phyloP scores from a whole-genome alignment of 1,140 invertebrate genomes.

The Tetramorium simillimum region DNA sequence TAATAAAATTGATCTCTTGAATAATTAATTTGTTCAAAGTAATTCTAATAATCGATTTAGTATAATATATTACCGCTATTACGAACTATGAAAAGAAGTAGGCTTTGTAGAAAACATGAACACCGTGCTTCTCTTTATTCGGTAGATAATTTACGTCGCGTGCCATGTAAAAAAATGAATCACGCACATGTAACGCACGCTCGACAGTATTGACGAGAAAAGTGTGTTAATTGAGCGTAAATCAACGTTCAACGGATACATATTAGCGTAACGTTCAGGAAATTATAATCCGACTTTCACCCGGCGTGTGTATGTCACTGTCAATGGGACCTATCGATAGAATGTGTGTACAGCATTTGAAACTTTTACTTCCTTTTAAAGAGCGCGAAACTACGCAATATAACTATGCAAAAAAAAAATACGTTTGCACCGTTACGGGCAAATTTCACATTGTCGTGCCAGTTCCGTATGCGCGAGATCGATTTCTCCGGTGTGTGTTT shows the following conservation, averaged over 20 bases:
- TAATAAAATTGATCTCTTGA: neutral
- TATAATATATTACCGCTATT: neutral
- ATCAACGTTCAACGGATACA: neutral
- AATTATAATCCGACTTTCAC: slow-evolving; percentile 54
- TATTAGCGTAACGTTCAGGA: slow-evolving; percentile 27
- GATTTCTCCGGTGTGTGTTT: neutral
- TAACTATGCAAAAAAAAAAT: neutral
- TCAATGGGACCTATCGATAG: neutral
- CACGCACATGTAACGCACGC: neutral
- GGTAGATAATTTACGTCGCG: neutral
- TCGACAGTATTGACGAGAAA: slow-evolving; percentile 24
- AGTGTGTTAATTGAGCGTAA: slow-evolving; percentile 56
- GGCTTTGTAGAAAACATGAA: neutral
- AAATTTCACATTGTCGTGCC: neutral
- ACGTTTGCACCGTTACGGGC: neutral
- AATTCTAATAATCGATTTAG: neutral
- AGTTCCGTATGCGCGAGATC: neutral
- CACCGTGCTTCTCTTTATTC: neutral
- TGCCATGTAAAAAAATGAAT: neutral
- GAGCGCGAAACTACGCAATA: neutral
- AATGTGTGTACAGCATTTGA: neutral
- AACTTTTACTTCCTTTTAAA: slow-evolving; percentile 9
- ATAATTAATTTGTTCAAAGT: neutral
- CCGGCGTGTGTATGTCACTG: neutral
- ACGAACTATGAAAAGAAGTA: neutral